phyloP scores from a whole-genome alignment of 2,888 invertebrate genomes.

The Leptinotarsa rubiginosa region DNA sequence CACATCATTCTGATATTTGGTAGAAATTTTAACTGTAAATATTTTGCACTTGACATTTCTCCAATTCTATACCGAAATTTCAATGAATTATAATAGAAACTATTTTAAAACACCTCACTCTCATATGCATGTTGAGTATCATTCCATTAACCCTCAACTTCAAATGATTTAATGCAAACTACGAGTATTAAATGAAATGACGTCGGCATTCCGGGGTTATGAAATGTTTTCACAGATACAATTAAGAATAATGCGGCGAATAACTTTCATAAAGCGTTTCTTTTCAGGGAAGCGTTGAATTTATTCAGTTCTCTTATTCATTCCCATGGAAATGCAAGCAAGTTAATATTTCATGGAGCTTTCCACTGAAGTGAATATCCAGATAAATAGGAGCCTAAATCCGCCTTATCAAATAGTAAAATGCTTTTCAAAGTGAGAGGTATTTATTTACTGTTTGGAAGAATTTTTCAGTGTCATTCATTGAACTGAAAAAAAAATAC shows the following conservation, averaged over 20 bases:
- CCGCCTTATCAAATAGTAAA: conserved; percentile 18
- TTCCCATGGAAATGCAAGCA: conserved; percentile 21
- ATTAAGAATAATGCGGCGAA: conserved; percentile 25
- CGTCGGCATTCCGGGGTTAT: conserved; percentile 13
- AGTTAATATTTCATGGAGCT: conserved; percentile 21
- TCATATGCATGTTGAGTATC: neutral
- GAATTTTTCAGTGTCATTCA: neutral
- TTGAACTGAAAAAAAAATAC: too few relatives aligned
- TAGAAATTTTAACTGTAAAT: too few relatives aligned
- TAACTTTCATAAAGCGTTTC: conserved; percentile 22
- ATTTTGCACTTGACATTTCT: too few relatives aligned
- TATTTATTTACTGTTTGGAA: conserved; percentile 12
- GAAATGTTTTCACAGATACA: conserved; percentile 21
- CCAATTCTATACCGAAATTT: too few relatives aligned
- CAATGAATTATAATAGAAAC: too few relatives aligned
- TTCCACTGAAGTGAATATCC: neutral
- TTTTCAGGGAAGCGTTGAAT: conserved; percentile 28
- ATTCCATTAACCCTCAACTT: neutral
- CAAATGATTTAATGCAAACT: conserved; percentile 17
- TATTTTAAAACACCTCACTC: neutral
- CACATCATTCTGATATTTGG: too few relatives aligned
- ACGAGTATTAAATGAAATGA: conserved; percentile 7
- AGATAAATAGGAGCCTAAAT: conserved; percentile 19
- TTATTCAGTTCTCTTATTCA: conserved; percentile 31
- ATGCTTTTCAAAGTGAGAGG: conserved; percentile 1